Base-by-base conservation (phyloP, 1,140 invertebrate species). In the Cotesia typhae region DNA sequence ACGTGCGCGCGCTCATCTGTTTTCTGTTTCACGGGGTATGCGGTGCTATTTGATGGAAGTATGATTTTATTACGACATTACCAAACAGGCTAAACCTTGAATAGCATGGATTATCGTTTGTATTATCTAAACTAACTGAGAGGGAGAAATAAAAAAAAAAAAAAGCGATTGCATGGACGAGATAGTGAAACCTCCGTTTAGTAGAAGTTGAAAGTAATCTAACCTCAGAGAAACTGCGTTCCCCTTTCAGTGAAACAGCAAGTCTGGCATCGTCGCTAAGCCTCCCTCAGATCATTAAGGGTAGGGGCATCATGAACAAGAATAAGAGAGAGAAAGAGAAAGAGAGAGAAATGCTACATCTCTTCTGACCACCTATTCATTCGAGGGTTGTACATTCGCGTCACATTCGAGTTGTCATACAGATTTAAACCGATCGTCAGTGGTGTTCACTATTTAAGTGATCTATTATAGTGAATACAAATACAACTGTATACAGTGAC, bases 1-100 rank as follows among this genome's bases (percentile, higher is more conserved):
- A 36, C 57, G 65, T 53, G 65, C 65, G 14, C 55, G 65, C 63
- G 70, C 63, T 41, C 20, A 20, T 12, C 10, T 69, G 17, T 60
- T 71, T 78, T 76, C 75, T 73, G 76, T 80, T 81, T 74, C 79
- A 80, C 78, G 78, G 84, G 79, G 80, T 83, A 82, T 81, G 82
- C 81, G 83, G 81, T 76, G 73, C 75, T 78, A 79, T 82, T 87
- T 85, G 83, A 85, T 85, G 83, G 83, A 84, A 85, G 84, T 86
- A 87, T 87, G 86, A 87, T 87, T 87, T 87, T 87, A 87, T 87
- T 86, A 85, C 83, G 81, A 83, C 81, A 87, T 87, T 87, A 87
- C 84, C 83, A 79, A 82, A 79, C 79, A 78, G 82, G 82, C 83
- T 82, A 85, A 86, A 85, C 83, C 84, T 83, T 83, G 84, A 85